phyloP scores from a whole-genome alignment of 2,797 vertebrate species.

The Cyclopterus lumpus region DNA sequence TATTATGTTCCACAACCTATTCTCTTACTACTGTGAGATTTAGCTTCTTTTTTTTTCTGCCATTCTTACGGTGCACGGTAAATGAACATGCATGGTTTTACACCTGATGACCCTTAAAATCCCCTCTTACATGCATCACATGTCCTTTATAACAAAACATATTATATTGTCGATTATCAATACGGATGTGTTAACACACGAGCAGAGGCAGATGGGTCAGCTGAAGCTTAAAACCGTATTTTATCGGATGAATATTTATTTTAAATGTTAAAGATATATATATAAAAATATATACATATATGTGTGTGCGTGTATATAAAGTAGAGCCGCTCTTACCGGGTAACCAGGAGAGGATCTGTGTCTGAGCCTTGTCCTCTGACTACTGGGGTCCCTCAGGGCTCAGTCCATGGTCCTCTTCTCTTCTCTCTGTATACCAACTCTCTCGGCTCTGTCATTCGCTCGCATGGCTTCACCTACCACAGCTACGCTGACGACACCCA shows the following conservation, averaged over 20 bases:
- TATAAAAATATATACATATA: too few species aligned
- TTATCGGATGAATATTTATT: neutral
- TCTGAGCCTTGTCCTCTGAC: too few species aligned
- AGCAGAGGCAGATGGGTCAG: neutral
- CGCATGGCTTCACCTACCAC: too few species aligned
- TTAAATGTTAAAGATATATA: too few species aligned
- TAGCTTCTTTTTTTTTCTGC: neutral
- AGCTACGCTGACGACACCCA: too few species aligned
- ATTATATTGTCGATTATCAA: neutral
- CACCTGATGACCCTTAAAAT: neutral
- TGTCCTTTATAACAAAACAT: neutral
- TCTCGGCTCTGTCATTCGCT: too few species aligned
- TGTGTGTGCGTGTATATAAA: too few species aligned
- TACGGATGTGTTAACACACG: neutral
- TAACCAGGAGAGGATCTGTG: too few species aligned
- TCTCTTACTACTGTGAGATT: neutral
- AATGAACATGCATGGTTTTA: neutral
- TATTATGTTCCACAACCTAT: conserved; percentile 13
- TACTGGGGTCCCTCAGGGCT: too few species aligned
- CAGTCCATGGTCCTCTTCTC: too few species aligned
- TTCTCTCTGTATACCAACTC: too few species aligned
- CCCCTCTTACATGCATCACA: neutral
- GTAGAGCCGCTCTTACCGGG: too few species aligned
- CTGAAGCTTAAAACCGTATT: neutral
- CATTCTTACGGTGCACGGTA: neutral